Percentiles rank a stretch among this genome's conserved stretches.
phyloP scores from a whole-genome alignment of 35 echinoderm and acorn worm species.

The Amphiura filiformis region DNA sequence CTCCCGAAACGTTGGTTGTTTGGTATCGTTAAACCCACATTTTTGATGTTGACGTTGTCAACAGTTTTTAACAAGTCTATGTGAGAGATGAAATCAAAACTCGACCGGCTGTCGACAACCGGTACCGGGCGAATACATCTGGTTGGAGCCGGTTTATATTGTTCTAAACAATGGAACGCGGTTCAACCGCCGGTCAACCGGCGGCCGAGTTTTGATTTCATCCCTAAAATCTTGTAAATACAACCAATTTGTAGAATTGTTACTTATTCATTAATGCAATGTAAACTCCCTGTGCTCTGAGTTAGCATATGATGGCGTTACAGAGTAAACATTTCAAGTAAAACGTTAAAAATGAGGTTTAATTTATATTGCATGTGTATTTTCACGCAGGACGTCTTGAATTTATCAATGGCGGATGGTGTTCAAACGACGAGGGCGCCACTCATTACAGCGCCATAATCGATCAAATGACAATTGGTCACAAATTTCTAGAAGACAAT shows the following conservation, averaged over 20 bases:
- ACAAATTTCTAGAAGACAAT: slow-evolving; percentile 81
- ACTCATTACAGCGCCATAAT: slow-evolving; percentile 98
- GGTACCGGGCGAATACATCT: no score
- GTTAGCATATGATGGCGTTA: neutral
- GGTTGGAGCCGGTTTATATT: no score
- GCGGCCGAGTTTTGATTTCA: neutral
- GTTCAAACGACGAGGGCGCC: slow-evolving; percentile 95
- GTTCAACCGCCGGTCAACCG: no score
- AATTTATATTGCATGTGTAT: no score
- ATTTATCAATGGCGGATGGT: slow-evolving; percentile 98
- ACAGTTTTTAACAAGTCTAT: no score
- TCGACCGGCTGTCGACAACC: no score
- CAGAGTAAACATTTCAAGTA: neutral
- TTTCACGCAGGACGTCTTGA: slow-evolving; percentile 76
- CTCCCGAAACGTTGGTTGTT: no score
- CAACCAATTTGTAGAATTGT: neutral
- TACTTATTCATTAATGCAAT: neutral
- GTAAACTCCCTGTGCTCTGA: no score
- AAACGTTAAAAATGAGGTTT: neutral
- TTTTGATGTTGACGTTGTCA: no score
- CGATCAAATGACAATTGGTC: slow-evolving; percentile 93
- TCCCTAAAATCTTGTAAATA: neutral
- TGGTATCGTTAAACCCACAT: no score
- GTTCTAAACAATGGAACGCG: no score
- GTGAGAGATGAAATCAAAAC: no score